A percentile compares a stretch with the other conserved stretches of the same genome.
Conservation (phyloP, 2,797 vertebrate genomes). For the Cygnus olor region DNA sequence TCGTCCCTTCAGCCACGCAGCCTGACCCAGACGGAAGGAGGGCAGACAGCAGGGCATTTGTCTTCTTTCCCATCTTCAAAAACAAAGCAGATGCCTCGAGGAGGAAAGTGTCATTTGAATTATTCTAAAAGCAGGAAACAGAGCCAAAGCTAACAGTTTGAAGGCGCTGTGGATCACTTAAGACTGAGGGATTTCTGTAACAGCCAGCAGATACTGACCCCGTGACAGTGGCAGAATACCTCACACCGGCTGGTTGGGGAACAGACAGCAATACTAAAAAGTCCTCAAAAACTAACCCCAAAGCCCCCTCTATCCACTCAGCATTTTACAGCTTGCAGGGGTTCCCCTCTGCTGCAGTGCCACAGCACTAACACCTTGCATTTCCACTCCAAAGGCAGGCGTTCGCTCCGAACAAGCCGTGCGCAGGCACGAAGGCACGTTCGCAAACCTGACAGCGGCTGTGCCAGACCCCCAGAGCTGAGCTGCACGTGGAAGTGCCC, state of each 20-base stretch:
- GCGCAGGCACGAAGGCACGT: not conserved
- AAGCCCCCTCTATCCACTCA: not conserved
- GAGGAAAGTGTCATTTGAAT: not conserved
- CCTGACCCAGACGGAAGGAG: not conserved
- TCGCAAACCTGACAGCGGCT: not conserved
- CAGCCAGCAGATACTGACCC: not conserved
- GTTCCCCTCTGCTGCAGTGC: not conserved
- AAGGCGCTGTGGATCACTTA: not conserved
- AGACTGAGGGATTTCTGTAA: not conserved
- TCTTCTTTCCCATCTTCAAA: not conserved
- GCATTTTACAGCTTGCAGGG: not conserved
- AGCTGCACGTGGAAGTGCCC: not conserved
- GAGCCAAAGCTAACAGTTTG: conserved; percentile 24
- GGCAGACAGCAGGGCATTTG: not conserved
- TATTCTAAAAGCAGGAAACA: conserved; percentile 4
- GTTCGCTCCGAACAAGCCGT: not conserved
- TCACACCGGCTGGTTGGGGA: not conserved
- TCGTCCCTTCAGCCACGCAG: not conserved
- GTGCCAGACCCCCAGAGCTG: not conserved
- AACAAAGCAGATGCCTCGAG: not conserved
- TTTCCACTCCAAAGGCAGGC: not conserved
- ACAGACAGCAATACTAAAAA: not conserved
- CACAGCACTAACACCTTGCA: not conserved
- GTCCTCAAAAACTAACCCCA: not conserved
- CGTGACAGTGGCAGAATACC: not conserved